A percentile compares a stretch with the other conserved stretches of the same genome.
Conservation (phyloP, 2,113 vertebrate genomes). For the Oreochromis spilurus region DNA sequence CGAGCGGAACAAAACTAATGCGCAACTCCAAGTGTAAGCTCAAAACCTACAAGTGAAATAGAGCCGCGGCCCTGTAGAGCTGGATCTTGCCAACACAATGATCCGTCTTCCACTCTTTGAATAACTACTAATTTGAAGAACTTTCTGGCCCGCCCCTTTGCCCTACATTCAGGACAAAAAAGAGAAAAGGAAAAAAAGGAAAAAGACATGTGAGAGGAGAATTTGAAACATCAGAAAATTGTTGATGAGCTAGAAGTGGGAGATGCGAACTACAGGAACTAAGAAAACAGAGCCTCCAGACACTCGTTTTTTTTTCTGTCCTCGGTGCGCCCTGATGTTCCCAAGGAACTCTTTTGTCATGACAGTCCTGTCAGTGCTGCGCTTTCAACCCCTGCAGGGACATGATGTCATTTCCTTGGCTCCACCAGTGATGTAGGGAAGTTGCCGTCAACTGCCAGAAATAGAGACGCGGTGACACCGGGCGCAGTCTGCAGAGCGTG, state of each 20-base stretch:
- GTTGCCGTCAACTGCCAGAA: slow-evolving; percentile 51
- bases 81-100: slow-evolving; percentile 49
- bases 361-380: slow-evolving; percentile 63
- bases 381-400: slow-evolving; percentile 55
- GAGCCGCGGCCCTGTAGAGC: slow-evolving; percentile 37
- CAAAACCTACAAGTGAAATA: slow-evolving; percentile 50
- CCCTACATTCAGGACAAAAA: slow-evolving; percentile 44
- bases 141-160: slow-evolving; percentile 45
- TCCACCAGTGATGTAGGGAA: slow-evolving; percentile 41
- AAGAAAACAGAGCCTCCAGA: slow-evolving; percentile 41
- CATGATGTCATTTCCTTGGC: slow-evolving; percentile 72
- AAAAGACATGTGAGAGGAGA: slow-evolving; percentile 35
- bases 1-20: slow-evolving; percentile 62
- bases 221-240: slow-evolving; percentile 53
- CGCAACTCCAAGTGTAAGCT: slow-evolving; percentile 58
- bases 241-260: slow-evolving; percentile 39
- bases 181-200: not conserved
- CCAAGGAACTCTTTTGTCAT: slow-evolving; percentile 62
- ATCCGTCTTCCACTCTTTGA: slow-evolving; percentile 46
- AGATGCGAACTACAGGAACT: slow-evolving; percentile 37
- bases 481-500: not conserved
- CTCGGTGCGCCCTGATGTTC: slow-evolving; percentile 43
- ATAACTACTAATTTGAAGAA: slow-evolving; percentile 59
- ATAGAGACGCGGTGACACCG: slow-evolving; percentile 8
- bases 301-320: slow-evolving; percentile 13